phyloP scores from a whole-genome alignment of 2,113 vertebrate species.

The Podocnemis expansa region DNA sequence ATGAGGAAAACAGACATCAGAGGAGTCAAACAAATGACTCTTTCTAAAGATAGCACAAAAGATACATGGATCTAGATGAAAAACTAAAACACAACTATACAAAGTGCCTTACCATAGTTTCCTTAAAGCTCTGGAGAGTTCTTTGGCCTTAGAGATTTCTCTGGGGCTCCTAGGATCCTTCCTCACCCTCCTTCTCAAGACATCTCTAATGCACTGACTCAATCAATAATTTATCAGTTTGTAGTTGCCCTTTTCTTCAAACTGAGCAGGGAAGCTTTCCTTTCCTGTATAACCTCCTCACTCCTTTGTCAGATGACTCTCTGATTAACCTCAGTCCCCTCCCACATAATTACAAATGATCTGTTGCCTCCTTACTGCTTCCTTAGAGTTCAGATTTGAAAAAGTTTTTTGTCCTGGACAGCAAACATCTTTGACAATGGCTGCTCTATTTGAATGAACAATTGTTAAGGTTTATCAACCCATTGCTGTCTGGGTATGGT shows the following conservation, averaged over 20 bases:
- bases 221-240: not conserved
- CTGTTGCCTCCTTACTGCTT: not conserved
- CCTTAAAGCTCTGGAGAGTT: not conserved
- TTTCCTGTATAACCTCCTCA: not conserved
- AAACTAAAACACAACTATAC: not conserved
- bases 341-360: not conserved
- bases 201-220: not conserved
- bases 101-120: not conserved
- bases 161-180: not conserved
- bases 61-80: fast-evolving
- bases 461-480: not conserved
- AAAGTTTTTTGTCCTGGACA: not conserved
- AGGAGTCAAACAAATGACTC: not conserved
- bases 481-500: not conserved
- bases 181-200: not conserved
- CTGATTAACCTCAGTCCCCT: not conserved
- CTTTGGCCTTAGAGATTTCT: not conserved
- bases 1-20: not conserved
- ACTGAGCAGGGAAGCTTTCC: not conserved
- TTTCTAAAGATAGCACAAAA: not conserved
- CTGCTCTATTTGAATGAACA: not conserved
- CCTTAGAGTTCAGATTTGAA: not conserved
- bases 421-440: not conserved
- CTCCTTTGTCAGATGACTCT: not conserved
- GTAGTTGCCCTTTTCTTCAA: not conserved